A percentile compares a stretch with the other conserved stretches of the same genome.
phyloP scores from a whole-genome alignment of 2,888 invertebrate species.

The Stenolophus ochropezus region DNA sequence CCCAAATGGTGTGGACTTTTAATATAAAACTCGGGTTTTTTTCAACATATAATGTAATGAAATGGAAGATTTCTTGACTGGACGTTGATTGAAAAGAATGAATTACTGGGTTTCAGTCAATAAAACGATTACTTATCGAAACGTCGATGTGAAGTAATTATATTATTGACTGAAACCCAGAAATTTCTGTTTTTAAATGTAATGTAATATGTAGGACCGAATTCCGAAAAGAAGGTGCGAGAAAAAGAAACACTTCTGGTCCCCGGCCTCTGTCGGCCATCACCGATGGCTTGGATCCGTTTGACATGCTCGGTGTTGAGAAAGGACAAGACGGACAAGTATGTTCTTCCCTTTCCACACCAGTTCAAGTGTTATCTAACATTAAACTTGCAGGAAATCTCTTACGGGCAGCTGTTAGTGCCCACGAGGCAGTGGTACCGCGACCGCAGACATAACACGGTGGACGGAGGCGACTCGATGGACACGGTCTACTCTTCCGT shows the following conservation, averaged over 20 bases:
- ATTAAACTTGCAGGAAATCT: slow-evolving; percentile 81
- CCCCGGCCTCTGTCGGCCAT: slow-evolving; percentile 89
- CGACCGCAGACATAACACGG: slow-evolving; percentile 71
- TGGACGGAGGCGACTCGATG: slow-evolving; percentile 67
- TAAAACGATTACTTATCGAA: background rate
- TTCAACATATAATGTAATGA: too few relatives aligned
- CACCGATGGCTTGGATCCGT: slow-evolving; percentile 89
- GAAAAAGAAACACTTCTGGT: slow-evolving; percentile 88
- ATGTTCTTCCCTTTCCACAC: too few relatives aligned
- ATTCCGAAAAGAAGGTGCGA: slow-evolving; percentile 81
- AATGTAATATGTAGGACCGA: slow-evolving; percentile 80
- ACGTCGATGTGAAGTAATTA: background rate
- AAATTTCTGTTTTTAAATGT: too few relatives aligned
- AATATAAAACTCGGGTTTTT: too few relatives aligned
- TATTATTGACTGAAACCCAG: background rate
- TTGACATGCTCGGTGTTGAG: slow-evolving; percentile 89
- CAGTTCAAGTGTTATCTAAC: too few relatives aligned
- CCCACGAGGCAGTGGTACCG: slow-evolving; percentile 80
- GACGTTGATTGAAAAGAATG: too few relatives aligned
- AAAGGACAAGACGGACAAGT: slow-evolving; percentile 88
- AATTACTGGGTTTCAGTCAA: too few relatives aligned
- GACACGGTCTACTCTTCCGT: slow-evolving; percentile 43
- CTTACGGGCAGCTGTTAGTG: slow-evolving; percentile 89
- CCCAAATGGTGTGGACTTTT: too few relatives aligned
- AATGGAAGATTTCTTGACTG: too few relatives aligned